phyloP scores from a whole-genome alignment of 2,113 vertebrate genomes.

The Phyllopteryx taeniolatus region DNA sequence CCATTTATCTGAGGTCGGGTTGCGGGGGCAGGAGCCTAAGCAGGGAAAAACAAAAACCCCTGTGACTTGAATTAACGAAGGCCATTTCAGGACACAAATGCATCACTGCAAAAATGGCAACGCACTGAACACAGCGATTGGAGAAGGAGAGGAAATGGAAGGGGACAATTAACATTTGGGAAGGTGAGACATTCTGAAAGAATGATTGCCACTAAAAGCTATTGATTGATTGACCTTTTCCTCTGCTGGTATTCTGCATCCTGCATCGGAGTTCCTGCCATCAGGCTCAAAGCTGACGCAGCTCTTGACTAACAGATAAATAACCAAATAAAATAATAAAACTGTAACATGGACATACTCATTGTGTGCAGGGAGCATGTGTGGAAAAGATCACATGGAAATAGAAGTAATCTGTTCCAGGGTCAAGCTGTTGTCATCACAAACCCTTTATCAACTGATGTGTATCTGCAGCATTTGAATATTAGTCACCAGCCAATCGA shows the following conservation, averaged over 20 bases:
- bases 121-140: not conserved
- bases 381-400: not conserved
- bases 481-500: no score
- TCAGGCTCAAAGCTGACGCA: not conserved
- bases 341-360: not conserved
- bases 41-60: not conserved
- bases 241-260: not conserved
- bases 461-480: no score
- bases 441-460: no score
- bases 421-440: no score
- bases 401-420: not conserved
- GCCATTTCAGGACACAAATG: not conserved
- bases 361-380: not conserved
- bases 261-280: not conserved
- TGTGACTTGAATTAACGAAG: not conserved
- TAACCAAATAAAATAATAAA: not conserved
- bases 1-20: no score
- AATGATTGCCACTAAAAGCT: slow-evolving; percentile 25
- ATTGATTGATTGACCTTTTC: slow-evolving; percentile 38
- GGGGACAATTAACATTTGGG: not conserved
- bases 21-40: no score
- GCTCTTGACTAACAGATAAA: not conserved
- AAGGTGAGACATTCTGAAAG: not conserved
- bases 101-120: not conserved
- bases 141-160: not conserved